Conservation (phyloP, 2,797 vertebrate species). For the Thaleichthys pacificus region DNA sequence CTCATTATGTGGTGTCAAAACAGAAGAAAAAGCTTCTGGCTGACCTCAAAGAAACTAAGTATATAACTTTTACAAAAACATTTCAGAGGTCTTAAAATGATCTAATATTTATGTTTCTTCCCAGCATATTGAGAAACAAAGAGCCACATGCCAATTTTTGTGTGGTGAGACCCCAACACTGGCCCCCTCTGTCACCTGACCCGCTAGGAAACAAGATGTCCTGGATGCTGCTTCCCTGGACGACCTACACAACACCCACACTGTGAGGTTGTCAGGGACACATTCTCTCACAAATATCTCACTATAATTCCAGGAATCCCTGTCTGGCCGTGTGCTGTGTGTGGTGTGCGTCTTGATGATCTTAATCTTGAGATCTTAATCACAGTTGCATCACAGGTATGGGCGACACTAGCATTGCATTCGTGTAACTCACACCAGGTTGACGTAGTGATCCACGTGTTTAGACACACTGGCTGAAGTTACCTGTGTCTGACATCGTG, state of each 20-base stretch:
- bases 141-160: no score
- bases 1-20: neutral
- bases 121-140: no score
- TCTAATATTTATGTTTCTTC: neutral
- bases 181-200: neutral
- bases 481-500: neutral
- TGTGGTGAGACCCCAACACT: no score
- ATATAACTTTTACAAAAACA: neutral
- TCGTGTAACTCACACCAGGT: no score
- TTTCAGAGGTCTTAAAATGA: neutral
- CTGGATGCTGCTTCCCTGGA: neutral
- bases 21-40: neutral
- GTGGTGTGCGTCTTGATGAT: no score
- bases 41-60: neutral
- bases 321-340: no score
- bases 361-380: no score
- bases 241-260: neutral
- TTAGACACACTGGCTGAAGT: no score
- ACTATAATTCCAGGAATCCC: no score
- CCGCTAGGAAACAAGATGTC: neutral
- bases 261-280: neutral
- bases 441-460: no score
- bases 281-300: neutral
- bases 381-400: no score
- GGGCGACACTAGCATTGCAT: no score